These are phyloP conservation scores for Periophthalmodon schlosseri DNA, from an alignment of 2,113 vertebrate genomes.

Conservation along the genomic window DNA sequence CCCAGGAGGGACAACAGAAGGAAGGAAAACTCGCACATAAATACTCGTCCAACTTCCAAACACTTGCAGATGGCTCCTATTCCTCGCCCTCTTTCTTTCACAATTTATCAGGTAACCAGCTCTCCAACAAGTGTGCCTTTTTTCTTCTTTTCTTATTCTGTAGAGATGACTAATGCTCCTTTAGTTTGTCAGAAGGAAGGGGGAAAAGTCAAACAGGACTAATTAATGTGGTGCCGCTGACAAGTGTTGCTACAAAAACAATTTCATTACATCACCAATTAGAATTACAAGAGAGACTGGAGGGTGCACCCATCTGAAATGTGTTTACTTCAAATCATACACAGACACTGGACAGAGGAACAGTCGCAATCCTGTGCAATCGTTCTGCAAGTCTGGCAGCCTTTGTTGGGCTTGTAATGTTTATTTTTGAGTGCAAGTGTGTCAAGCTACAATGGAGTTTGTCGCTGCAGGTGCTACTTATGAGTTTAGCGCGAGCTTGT, in stretches of 20 bases:
- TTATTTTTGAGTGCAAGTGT: not conserved
- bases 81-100: constrained; percentile 64
- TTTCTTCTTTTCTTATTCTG: constrained; percentile 39
- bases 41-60: constrained; percentile 59
- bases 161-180: constrained; percentile 53
- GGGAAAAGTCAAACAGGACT: constrained; percentile 38
- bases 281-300: constrained; percentile 57
- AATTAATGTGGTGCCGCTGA: constrained; percentile 63
- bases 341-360: constrained; percentile 48
- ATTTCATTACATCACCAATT: constrained; percentile 75
- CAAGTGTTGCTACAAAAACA: constrained; percentile 70
- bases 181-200: constrained; percentile 26
- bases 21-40: constrained; percentile 57
- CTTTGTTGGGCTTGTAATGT: constrained; percentile 20
- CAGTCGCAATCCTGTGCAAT: constrained; percentile 65
- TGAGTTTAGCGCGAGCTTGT: not conserved
- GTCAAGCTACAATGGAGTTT: constrained; percentile 9
- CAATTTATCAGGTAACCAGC: constrained; percentile 64
- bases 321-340: constrained; percentile 46
- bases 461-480: not conserved
- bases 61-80: constrained; percentile 72
- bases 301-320: constrained; percentile 49
- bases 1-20: constrained; percentile 72
- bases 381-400: constrained; percentile 38
- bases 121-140: constrained; percentile 40